These are phyloP conservation scores for Julus scanicus DNA, from an alignment of 2,888 invertebrate species.

Conservation along the genomic window DNA sequence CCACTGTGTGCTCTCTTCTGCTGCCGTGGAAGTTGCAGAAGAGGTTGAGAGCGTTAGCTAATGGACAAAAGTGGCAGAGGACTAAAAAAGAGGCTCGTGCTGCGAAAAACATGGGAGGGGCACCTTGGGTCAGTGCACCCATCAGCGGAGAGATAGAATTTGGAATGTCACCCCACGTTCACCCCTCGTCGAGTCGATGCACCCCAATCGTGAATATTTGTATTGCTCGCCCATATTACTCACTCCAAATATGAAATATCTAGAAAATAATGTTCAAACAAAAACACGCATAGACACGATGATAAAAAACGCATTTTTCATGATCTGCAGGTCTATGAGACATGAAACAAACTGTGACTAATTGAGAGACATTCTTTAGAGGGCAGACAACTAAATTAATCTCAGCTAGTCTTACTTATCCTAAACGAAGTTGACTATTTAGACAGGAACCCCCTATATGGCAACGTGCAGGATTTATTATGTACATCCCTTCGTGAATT, in stretches of 20 bases:
- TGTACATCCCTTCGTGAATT: slow-evolving; percentile 48
- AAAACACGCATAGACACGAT: not conserved
- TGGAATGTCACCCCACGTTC: slow-evolving; percentile 54
- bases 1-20: not conserved
- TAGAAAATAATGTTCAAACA: not conserved
- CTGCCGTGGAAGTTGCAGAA: not conserved
- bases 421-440: too few relatives aligned
- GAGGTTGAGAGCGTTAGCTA: slow-evolving; percentile 34
- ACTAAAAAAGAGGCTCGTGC: slow-evolving; percentile 46
- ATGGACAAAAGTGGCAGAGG: slow-evolving; percentile 24
- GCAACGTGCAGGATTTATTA: too few relatives aligned
- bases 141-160: slow-evolving; percentile 32
- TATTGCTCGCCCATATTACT: slow-evolving; percentile 43
- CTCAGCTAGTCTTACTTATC: too few relatives aligned
- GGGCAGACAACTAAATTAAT: too few relatives aligned
- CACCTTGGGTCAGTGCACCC: slow-evolving; percentile 55
- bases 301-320: too few relatives aligned
- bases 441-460: too few relatives aligned
- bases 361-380: too few relatives aligned
- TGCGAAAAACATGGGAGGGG: slow-evolving; percentile 50
- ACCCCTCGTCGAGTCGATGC: slow-evolving; percentile 53
- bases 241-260: not conserved
- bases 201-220: slow-evolving; percentile 53
- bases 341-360: too few relatives aligned
- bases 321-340: too few relatives aligned